Conservation (phyloP, 2,797 vertebrate species). For the Pyrocephalus nanus region DNA sequence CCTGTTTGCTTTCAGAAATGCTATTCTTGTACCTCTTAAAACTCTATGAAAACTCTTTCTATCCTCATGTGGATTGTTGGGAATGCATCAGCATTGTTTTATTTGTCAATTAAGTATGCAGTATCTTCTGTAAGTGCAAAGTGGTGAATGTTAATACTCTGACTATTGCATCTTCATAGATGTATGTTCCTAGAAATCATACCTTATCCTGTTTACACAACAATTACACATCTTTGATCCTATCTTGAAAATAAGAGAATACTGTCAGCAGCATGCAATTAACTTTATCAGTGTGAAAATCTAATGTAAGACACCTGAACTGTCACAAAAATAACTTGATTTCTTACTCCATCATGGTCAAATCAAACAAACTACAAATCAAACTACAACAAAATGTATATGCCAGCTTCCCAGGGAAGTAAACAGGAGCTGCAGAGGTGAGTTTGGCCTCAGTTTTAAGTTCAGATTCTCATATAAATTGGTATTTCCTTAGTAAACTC, state of each 20-base stretch:
- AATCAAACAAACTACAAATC: no score
- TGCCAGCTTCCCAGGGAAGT: neutral
- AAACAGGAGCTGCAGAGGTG: neutral
- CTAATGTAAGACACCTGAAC: neutral
- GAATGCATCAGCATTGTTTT: neutral
- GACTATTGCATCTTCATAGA: neutral
- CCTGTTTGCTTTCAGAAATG: neutral
- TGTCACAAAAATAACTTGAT: neutral
- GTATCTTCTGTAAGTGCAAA: neutral
- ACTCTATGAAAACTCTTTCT: neutral
- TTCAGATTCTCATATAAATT: neutral
- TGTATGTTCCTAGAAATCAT: neutral
- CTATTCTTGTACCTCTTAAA: neutral
- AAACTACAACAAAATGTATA: neutral
- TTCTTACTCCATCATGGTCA: neutral
- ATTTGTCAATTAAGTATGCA: neutral
- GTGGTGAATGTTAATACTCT: neutral
- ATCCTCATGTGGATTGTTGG: neutral
- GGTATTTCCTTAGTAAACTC: neutral
- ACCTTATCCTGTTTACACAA: neutral
- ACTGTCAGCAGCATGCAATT: neutral
- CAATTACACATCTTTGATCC: neutral
- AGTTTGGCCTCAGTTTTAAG: neutral
- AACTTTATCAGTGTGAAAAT: neutral
- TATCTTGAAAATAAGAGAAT: neutral